phyloP scores from a whole-genome alignment of 2,113 vertebrate genomes.

The Tragelaphus imberbis region DNA sequence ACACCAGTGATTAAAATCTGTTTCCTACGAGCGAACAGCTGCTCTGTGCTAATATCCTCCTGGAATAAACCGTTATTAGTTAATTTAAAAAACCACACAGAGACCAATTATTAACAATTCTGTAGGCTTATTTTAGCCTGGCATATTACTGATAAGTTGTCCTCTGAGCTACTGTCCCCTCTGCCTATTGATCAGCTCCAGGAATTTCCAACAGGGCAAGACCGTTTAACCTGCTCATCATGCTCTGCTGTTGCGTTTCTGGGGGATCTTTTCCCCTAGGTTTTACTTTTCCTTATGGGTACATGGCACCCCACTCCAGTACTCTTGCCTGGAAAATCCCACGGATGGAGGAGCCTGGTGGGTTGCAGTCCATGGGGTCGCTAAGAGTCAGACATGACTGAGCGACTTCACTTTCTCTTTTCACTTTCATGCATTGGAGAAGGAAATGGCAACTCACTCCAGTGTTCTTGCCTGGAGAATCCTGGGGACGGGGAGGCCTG shows the following conservation, averaged over 20 bases:
- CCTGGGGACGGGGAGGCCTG: too few relatives aligned
- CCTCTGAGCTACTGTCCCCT: neutral
- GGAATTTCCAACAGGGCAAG: neutral
- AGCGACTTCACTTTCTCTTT: too few relatives aligned
- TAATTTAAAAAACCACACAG: slow-evolving; percentile 45
- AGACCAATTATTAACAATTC: slow-evolving; percentile 35
- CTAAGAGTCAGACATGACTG: too few relatives aligned
- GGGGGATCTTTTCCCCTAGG: too few relatives aligned
- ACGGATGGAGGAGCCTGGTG: too few relatives aligned
- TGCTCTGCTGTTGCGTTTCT: accelerated
- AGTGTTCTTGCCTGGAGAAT: too few relatives aligned
- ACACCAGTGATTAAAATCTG: neutral
- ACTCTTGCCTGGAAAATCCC: too few relatives aligned
- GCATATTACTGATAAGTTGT: neutral
- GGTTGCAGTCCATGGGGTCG: too few relatives aligned
- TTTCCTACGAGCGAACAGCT: slow-evolving; percentile 1
- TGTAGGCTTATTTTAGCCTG: neutral
- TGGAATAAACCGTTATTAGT: slow-evolving; percentile 28
- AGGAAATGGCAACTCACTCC: too few relatives aligned
- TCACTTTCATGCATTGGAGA: too few relatives aligned
- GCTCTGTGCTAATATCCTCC: neutral
- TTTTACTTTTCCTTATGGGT: neutral
- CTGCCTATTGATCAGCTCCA: neutral
- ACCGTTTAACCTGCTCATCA: neutral
- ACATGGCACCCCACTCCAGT: too few relatives aligned